Conservation (phyloP, 2,888 invertebrate species). For the Caenorhabditis plicata region DNA sequence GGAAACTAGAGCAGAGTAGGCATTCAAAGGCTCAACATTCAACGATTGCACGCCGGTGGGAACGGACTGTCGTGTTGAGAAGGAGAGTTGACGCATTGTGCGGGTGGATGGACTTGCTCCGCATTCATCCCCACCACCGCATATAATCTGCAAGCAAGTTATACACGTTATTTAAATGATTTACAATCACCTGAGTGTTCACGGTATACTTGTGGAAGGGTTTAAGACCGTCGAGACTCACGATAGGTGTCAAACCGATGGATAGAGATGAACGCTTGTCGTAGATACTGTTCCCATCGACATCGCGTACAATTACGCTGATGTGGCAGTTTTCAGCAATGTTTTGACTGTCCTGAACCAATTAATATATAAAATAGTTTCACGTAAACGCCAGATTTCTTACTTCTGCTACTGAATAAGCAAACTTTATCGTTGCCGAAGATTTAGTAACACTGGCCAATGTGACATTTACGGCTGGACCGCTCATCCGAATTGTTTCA, state of each 20-base stretch:
- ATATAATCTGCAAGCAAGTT: slow-evolving; percentile 14
- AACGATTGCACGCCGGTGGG: slow-evolving; percentile 54
- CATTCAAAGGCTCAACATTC: slow-evolving; percentile 43
- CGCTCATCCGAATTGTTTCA: slow-evolving; percentile 50
- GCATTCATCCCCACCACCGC: slow-evolving; percentile 4
- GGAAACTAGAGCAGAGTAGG: slow-evolving; percentile 55
- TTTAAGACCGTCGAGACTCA: slow-evolving; percentile 52
- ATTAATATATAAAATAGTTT: no score
- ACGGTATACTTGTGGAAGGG: slow-evolving; percentile 61
- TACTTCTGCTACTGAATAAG: slow-evolving; percentile 10
- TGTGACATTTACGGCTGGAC: slow-evolving; percentile 53
- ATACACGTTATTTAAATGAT: background rate
- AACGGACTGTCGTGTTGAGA: slow-evolving; percentile 55
- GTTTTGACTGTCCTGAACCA: no score
- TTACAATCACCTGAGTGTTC: slow-evolving; percentile 55
- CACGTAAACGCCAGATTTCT: background rate
- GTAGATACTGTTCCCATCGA: slow-evolving; percentile 47
- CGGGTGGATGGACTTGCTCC: no score
- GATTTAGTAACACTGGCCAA: slow-evolving; percentile 45
- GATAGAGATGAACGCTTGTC: slow-evolving; percentile 41
- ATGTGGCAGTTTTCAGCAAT: slow-evolving; percentile 48
- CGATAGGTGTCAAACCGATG: slow-evolving; percentile 31
- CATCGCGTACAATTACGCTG: slow-evolving; percentile 52
- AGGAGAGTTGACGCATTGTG: slow-evolving; percentile 48
- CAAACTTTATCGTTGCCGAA: slow-evolving; percentile 26